These are phyloP conservation scores for Andrena marginata DNA, from an alignment of 2,888 invertebrate species.

Conservation along the genomic window DNA sequence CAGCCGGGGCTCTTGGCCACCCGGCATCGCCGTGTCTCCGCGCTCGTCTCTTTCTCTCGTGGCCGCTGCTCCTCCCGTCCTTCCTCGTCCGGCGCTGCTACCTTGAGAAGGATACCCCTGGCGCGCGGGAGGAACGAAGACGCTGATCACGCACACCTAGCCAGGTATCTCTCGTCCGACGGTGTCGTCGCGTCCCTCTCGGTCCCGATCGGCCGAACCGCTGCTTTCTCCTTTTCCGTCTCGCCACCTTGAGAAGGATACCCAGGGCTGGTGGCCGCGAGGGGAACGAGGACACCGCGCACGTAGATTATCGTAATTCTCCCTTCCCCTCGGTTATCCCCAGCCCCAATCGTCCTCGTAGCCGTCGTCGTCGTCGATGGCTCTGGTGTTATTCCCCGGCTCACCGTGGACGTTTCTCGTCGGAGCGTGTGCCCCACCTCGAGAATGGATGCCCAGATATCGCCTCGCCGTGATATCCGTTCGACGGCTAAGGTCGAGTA, in stretches of 20 bases:
- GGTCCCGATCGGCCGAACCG: conserved; percentile 24
- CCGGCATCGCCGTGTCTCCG: conserved; percentile 78
- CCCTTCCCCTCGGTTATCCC: conserved; percentile 10
- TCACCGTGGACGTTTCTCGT: conserved; percentile 3
- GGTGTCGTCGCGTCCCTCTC: conserved; percentile 27
- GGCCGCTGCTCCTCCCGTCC: conserved; percentile 30
- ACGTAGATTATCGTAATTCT: conserved; percentile 65
- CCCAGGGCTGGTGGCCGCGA: conserved; percentile 30
- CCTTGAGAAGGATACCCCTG: conserved; percentile 62
- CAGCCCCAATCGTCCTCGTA: not conserved
- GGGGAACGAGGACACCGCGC: conserved; percentile 63
- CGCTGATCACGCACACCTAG: conserved; percentile 49
- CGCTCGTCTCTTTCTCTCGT: conserved; percentile 45
- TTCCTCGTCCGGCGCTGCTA: conserved; percentile 52
- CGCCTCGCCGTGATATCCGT: conserved; percentile 26
- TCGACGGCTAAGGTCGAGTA: conserved; percentile 52
- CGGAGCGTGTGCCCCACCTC: conserved; percentile 57
- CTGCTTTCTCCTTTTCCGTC: conserved; percentile 45
- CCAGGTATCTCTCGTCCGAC: conserved; percentile 54
- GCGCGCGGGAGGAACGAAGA: conserved; percentile 53
- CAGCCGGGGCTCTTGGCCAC: conserved; percentile 75
- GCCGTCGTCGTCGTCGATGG: not conserved
- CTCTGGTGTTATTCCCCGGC: conserved; percentile 43
- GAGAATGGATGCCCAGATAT: conserved; percentile 62
- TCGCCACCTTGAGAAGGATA: conserved; percentile 77